phyloP scores from a whole-genome alignment of 2,113 vertebrate genomes.

The Orientallactaga bullata region DNA sequence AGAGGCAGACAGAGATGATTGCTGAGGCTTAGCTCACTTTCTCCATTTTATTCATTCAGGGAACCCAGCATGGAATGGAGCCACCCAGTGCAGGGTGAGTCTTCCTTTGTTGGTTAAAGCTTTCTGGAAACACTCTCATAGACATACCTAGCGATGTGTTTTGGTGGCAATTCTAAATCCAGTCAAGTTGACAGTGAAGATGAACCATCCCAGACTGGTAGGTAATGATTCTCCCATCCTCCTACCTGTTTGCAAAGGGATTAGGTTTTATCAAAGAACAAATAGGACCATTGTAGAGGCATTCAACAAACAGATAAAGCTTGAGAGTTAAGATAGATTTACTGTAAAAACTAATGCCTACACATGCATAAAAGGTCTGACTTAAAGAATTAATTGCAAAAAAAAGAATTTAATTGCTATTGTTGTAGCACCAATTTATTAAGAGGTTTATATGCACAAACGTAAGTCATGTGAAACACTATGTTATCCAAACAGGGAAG shows the following conservation, averaged over 20 bases:
- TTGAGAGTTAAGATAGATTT: not conserved
- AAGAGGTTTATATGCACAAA: not conserved
- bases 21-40: too few species aligned
- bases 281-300: not conserved
- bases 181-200: too few species aligned
- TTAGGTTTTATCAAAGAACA: not conserved
- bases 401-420: not conserved
- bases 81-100: not conserved
- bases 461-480: not conserved
- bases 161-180: too few species aligned
- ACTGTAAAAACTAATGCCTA: not conserved
- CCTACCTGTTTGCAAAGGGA: not conserved
- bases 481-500: not conserved
- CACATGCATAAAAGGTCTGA: not conserved
- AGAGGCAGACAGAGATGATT: too few species aligned
- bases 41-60: not conserved
- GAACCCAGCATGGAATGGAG: not conserved
- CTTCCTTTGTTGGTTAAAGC: too few species aligned
- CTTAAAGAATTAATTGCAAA: not conserved
- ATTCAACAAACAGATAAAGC: not conserved
- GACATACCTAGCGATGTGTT: too few species aligned
- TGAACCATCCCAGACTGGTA: not conserved
- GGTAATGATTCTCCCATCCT: not conserved
- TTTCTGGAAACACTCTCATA: too few species aligned
- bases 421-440: slow-evolving; percentile 21